Evolutionary conservation across 2,797 vertebrate species (phyloP).

Genomic region (Alfaro cultratus): DNA sequence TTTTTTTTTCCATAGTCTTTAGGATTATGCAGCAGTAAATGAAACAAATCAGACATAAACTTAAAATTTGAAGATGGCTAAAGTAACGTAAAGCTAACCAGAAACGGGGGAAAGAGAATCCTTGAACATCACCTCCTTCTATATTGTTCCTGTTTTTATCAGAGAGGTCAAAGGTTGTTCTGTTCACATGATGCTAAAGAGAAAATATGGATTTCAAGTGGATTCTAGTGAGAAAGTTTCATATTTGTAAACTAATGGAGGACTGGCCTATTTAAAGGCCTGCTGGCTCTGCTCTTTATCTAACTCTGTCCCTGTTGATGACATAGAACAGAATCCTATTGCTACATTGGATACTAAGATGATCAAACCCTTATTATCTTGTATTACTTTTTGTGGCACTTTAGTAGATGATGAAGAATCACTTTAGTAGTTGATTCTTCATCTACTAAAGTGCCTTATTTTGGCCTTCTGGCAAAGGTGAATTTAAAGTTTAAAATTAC

Average conservation of each 20-base stretch:
- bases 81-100: conserved; percentile 19
- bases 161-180: conserved; percentile 48
- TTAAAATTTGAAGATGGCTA: conserved; percentile 29
- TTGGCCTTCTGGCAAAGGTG: neutral
- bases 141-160: conserved; percentile 39
- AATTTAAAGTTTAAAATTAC: neutral
- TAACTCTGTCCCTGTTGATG: neutral
- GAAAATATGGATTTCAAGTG: neutral
- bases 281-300: neutral
- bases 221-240: conserved; percentile 1
- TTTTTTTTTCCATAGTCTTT: neutral
- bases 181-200: conserved; percentile 50
- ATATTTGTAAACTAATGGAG: neutral
- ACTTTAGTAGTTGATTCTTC: neutral
- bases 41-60: conserved; percentile 33
- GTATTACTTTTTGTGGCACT: neutral
- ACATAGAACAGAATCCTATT: neutral
- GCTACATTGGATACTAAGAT: neutral
- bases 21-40: conserved; percentile 26
- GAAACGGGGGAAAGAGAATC: conserved; percentile 4
- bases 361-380: neutral
- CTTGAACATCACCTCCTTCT: conserved; percentile 29
- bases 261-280: neutral
- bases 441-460: neutral
- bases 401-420: too few relatives aligned